Evolutionary conservation across 64 coral and sea anemone genomes (phyloP).

Genomic region (Platygyra sinensis): DNA sequence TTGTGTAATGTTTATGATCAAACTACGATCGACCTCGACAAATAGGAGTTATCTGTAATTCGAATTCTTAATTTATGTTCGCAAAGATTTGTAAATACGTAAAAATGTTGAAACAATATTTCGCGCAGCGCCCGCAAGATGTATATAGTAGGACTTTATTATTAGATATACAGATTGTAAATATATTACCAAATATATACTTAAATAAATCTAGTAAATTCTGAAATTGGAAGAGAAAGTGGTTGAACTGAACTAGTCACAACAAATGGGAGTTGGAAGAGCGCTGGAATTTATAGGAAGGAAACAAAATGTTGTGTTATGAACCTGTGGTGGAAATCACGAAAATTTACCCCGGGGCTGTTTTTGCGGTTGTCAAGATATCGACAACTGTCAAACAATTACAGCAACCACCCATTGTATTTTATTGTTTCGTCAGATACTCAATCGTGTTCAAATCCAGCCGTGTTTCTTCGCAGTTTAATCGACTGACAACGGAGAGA

Average conservation of each 20-base stretch:
- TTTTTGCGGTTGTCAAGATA: neutral
- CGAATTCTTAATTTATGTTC: constrained; percentile 23
- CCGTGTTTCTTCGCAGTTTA: no score
- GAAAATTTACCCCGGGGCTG: neutral
- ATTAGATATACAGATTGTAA: constrained; percentile 46
- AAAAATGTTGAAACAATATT: constrained; percentile 18
- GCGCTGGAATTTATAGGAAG: neutral
- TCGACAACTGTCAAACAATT: neutral
- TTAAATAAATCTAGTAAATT: constrained; percentile 38
- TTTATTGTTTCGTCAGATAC: neutral
- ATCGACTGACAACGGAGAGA: no score
- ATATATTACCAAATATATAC: constrained; percentile 35
- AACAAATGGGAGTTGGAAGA: neutral
- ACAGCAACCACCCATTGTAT: neutral
- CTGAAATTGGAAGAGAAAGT: neutral
- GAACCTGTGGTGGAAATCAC: neutral
- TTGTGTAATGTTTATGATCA: neutral
- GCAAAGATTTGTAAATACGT: constrained; percentile 18
- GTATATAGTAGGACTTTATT: constrained; percentile 25
- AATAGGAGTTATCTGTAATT: neutral
- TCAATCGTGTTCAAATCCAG: neutral
- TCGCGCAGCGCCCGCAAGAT: neutral
- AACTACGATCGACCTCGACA: neutral
- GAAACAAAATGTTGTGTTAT: neutral
- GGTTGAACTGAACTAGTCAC: neutral